Base-by-base conservation (phyloP, 37 sponge, comb jelly and placozoan genomes). In the Oopsacas minuta region DNA sequence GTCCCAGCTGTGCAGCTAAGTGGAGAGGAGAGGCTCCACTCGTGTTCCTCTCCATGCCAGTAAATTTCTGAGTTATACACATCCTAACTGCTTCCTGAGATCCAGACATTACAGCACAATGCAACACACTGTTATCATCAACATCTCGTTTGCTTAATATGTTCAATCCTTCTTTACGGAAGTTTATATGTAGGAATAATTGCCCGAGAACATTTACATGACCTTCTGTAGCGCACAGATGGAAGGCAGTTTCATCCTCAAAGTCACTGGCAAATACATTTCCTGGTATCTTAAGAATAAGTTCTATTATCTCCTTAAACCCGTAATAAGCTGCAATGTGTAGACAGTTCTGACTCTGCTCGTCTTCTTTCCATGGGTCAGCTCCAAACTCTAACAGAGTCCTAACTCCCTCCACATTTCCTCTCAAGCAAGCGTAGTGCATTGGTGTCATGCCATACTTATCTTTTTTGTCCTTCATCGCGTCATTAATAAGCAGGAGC, bases 1-100 rank as follows among this genome's bases (percentile, higher is more conserved):
- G 84, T 36, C 97, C 94, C n/a, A 88, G 39, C 3, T 52, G 49
- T 52, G 97, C 94, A 17, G 97, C 95, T 20, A 97, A 53, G 82
- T 97, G 97, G 23, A 97, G 69, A 17, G 95, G 87, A 12, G 89
- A 37, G 36, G 89, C 83, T 0, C 81, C 91, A 38, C 89, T 81
- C 28, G 49, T 82, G 52, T 86, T 92, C 36, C 38, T 38, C 17
- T 84, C 90, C 37, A 36, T 32, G 0, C 89, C 52, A 36, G 89
- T 87, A 37, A 91, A 89, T 0, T 83, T 81, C 82, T 85, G 81
- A 30, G 87, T 61, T 0, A 94, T 46, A 7, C 91, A 82, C 1
- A 91, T 36, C 36, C 83, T 81, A 35, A 91, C 91, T 1, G 91
- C 88, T 42, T 93, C 94, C 22, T 84, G 53, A 1, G 87, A 37